Evolutionary conservation across 2,888 invertebrate genomes (phyloP), one percentile per base, ranked within the genome.

Genomic region (Laothoe populi): DNA sequence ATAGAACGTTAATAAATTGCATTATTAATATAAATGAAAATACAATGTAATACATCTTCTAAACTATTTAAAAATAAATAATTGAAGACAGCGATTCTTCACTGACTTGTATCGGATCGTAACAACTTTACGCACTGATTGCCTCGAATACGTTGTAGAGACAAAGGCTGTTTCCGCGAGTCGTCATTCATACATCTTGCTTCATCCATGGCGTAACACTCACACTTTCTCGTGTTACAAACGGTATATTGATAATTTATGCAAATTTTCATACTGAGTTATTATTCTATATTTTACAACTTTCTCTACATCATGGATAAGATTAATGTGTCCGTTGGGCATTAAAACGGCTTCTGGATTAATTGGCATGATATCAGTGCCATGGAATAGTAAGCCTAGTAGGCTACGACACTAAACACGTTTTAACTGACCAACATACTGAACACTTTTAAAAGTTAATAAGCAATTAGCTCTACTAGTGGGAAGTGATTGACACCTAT

Each of bases 91-190:
- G 68, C 66, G 58, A 13, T 19, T 31, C 13, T 38, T 63, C 60
- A 3, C 0, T 57, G 38, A 2, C 58, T 71, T 70, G 63, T 63
- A 73, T 74, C 67, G 38, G n/a, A 19, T 26, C 63, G 49, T 61
- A 70, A 68, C 73, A 81, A 79, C 70, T 86, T 84, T 72, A 80
- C 79, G 85, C 83, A 70, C 82, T 81, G 85, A 77, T 86, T 83
- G 71, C 64, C 35, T 66, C 65, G 62, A 70, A 74, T 70, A 72
- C 73, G 71, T 70, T 70, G 72, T 74, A 73, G 73, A 69, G 64
- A 62, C 46, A 65, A 59, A 57, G 64, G 66, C 67, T 71, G 70
- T 75, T 80, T 84, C 82, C 82, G 78, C 68, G 66, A 64, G 63
- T 62, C 65, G 71, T 44, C 65, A 68, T 62, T 64, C 67, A 72